Base-by-base conservation (phyloP, 2,888 invertebrate genomes). In the Germaria angustata region DNA sequence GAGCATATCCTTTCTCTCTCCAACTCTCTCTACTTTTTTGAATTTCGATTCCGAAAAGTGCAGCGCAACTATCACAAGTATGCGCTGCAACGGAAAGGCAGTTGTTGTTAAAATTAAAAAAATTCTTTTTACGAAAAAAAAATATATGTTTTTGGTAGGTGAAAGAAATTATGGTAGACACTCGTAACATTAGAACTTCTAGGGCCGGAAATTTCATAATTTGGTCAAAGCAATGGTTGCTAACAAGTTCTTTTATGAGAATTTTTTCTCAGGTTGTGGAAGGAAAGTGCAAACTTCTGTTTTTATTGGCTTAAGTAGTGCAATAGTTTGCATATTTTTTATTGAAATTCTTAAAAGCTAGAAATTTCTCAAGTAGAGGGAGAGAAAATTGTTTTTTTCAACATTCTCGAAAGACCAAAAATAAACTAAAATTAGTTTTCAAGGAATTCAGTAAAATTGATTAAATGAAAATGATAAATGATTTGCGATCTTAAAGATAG, bases 1-100 rank as follows among this genome's bases (percentile, higher is more conserved):
- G 15, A 68, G 24, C 51, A 57, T 75, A 53, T 69, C 55, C 55
- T 71, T 71, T 63, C 39, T 39, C 32, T 20, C 46, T 22, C 44
- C 13, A 1, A 5, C 44, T 17, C 15, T 34, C 17, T 39, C 28
- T 24, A 13, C 8, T 6, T 24, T 2, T 9, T 20, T 8, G 7
- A 32, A 44, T 32, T n/a, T 28, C 4, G 28, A 3, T 5, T 5
- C 28, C 6, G 3, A 1, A 32, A 34, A 22, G 6, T 32, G 15
- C 22, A 24, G 13, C 51, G 49, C 59, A 36, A 20, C 41, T 39
- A 13, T 15, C 34, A 13, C 15, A 41, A 41, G 41, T 32, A 28
- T 24, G 20, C 55, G 9, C 8, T 36, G 34, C 61, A 24, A 44
- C 24, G 65, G 17, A 15, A 65, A 15, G 32, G 76, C 39, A 28